These are phyloP conservation scores for Coleophora deauratella DNA, from an alignment of 2,888 invertebrate species.

Conservation along the genomic window DNA sequence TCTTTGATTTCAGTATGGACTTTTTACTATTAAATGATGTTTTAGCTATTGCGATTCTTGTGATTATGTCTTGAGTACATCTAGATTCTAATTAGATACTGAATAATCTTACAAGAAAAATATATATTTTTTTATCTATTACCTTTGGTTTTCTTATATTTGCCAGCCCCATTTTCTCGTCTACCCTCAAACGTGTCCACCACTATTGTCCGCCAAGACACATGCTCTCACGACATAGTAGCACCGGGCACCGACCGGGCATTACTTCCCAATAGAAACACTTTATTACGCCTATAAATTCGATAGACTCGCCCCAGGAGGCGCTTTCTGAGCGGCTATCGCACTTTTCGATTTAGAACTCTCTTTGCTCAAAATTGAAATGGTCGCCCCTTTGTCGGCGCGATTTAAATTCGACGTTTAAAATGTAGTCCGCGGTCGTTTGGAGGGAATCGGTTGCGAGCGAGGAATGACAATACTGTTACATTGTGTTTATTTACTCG, in stretches of 20 bases:
- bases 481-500: conserved; percentile 1
- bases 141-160: no score
- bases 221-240: conserved; percentile 11
- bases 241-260: conserved; percentile 24
- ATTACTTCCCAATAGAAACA: conserved; percentile 44
- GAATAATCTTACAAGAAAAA: no score
- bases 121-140: no score
- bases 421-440: conserved; percentile 36
- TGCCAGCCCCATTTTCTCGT: no score
- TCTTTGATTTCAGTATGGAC: no score
- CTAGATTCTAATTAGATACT: no score
- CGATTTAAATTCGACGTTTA: conserved; percentile 63
- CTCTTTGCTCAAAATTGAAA: conserved; percentile 66
- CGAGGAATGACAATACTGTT: not conserved
- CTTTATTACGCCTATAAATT: conserved; percentile 69
- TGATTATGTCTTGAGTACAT: no score
- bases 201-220: conserved; percentile 1
- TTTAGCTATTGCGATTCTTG: no score
- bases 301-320: conserved; percentile 62
- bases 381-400: conserved; percentile 52
- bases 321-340: conserved; percentile 58
- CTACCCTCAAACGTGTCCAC: no score
- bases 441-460: conserved; percentile 2
- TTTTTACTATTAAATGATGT: no score
- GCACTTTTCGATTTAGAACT: conserved; percentile 56